Conservation (phyloP, 2,113 vertebrate species). For the Forbesichthys agassizii region DNA sequence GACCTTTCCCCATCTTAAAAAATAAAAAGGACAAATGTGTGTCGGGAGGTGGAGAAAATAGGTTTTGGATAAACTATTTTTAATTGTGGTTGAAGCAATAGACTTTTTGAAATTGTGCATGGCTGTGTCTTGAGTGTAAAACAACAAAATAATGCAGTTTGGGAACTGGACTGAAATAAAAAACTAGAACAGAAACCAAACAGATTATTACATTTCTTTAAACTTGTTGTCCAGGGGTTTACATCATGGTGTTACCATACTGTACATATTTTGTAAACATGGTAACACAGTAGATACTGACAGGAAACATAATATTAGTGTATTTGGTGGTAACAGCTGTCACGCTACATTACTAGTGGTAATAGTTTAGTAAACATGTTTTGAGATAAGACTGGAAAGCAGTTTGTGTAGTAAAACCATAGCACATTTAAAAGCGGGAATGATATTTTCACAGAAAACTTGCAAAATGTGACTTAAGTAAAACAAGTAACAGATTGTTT, state of each 20-base stretch:
- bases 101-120: slow-evolving; percentile 99
- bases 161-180: slow-evolving; percentile 93
- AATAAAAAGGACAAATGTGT: slow-evolving; percentile 48
- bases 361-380: too few relatives aligned
- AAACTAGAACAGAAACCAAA: slow-evolving; percentile 48
- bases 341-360: too few relatives aligned
- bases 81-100: slow-evolving; percentile 99
- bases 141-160: slow-evolving; percentile 90
- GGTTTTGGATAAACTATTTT: slow-evolving; percentile 92
- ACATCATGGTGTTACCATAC: background rate
- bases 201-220: background rate
- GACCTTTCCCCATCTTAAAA: slow-evolving; percentile 64
- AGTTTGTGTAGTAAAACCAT: too few relatives aligned
- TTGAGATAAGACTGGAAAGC: too few relatives aligned
- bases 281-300: background rate
- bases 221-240: background rate
- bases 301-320: background rate
- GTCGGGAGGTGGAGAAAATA: slow-evolving; percentile 52
- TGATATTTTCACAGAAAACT: too few relatives aligned
- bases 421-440: too few relatives aligned
- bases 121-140: slow-evolving; percentile 99
- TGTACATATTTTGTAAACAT: background rate
- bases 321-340: too few relatives aligned
- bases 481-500: too few relatives aligned
- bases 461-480: too few relatives aligned